phyloP scores from a whole-genome alignment of 92 coral and sea anemone species.

The Palythoa grandiflora region DNA sequence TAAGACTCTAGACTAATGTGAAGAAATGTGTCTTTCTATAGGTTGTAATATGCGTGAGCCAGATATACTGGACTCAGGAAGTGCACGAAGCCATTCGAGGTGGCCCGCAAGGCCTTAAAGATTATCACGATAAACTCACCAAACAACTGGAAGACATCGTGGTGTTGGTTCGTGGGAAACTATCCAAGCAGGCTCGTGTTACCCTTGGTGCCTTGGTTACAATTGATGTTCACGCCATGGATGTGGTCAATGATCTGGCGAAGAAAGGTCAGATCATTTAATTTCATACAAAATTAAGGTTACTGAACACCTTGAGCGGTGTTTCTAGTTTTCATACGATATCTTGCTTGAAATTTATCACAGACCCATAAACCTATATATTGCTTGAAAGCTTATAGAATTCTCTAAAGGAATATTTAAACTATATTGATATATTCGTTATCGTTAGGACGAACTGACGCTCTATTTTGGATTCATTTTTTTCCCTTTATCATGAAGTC shows the following conservation, averaged over 20 bases:
- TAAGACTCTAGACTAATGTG: not conserved
- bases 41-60: constrained; percentile 98
- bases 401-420: too few species aligned
- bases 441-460: too few species aligned
- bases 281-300: too few species aligned
- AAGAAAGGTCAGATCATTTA: constrained; percentile 71
- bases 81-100: constrained; percentile 98
- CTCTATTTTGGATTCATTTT: too few species aligned
- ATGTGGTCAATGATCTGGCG: constrained; percentile 93
- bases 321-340: too few species aligned
- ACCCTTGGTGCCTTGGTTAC: constrained; percentile 98
- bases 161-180: constrained; percentile 97
- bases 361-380: too few species aligned
- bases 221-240: constrained; percentile 99
- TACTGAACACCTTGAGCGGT: too few species aligned
- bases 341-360: too few species aligned
- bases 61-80: constrained; percentile 98
- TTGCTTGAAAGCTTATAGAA: too few species aligned
- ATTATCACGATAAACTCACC: constrained; percentile 89
- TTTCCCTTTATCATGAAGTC: too few species aligned
- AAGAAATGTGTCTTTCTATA: not conserved
- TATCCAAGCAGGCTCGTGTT: constrained; percentile 95
- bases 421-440: too few species aligned
- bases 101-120: constrained; percentile 96
- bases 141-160: constrained; percentile 96